Evolutionary conservation across 2,113 vertebrate genomes (phyloP), one percentile per base, ranked within the genome.

Genomic region (Grus americana): DNA sequence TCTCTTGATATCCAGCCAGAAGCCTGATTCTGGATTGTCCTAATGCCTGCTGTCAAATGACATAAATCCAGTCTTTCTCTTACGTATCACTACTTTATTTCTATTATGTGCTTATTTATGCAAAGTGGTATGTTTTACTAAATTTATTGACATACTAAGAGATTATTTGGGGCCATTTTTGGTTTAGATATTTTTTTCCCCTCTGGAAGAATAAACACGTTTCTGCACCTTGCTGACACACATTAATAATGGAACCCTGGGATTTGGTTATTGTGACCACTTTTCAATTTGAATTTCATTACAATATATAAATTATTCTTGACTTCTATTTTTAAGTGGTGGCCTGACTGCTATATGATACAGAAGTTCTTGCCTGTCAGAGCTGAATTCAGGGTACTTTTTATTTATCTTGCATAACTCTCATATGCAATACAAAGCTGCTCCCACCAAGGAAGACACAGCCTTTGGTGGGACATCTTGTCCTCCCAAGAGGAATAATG

Each of bases 171-270:
- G 8, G 3, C 1, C 1, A 10, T 15, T 75, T 83, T 71, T n/a
- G 1, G 5, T 15, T 62, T 86, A 32, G 6, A 4, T 36, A 0
- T 15, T 50, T 58, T 30, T 46, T 4, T 9, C 5, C 4, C 26
- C 27, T 54, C 32, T 42, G 10, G 42, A 70, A 81, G 70, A 92
- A 72, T 32, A 63, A 82, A 36, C 12, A 23, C 52, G 3, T 52
- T 88, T 85, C 36, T 57, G 24, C 4, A 11, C 9, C 4, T 50
- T 89, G 76, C 67, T 80, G 40, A 47, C 9, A 78, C 10, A 20
- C 15, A 68, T 75, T 42, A 68, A 12, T 70, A 44, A 47, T 44
- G 20, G n/a, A 81, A 55, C 16, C 36, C 55, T 75, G 40, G 12
- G 17, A 79, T 86, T 67, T 47, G 19, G 47, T 84, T 93, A 73